A percentile compares a stretch with the other conserved stretches of the same genome.
Conservation (phyloP, 2,113 vertebrate genomes). For the Galbula dea region DNA sequence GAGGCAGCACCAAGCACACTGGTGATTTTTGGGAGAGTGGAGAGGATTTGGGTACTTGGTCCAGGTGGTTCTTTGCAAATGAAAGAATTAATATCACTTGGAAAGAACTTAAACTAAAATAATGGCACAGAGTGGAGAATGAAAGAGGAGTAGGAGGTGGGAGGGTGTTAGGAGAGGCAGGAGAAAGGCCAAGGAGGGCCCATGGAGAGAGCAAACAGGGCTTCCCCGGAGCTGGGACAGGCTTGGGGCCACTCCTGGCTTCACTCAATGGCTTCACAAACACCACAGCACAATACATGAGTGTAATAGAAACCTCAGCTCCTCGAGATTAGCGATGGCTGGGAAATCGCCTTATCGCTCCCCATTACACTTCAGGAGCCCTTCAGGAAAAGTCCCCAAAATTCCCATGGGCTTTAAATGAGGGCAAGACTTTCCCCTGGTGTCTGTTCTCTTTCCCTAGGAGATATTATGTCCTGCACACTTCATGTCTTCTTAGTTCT, state of each 20-base stretch:
- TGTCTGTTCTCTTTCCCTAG: neutral
- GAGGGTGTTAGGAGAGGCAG: neutral
- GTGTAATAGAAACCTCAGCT: constrained; percentile 16
- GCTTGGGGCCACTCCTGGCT: constrained; percentile 21
- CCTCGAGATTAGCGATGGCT: constrained; percentile 49
- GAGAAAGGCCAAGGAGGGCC: neutral
- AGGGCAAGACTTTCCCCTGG: neutral
- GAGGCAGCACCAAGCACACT: neutral
- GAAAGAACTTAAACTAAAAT: neutral
- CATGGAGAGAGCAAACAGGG: constrained; percentile 10
- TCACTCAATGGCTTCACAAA: constrained; percentile 43
- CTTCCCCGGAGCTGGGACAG: neutral
- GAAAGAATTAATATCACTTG: neutral
- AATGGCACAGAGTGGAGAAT: neutral
- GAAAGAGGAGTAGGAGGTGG: neutral
- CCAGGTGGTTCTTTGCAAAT: neutral
- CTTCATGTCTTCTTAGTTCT: neutral
- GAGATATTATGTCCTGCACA: neutral
- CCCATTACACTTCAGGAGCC: constrained; percentile 6
- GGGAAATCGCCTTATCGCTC: constrained; percentile 59
- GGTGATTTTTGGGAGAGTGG: neutral
- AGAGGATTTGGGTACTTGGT: neutral
- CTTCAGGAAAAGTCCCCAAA: constrained; percentile 45
- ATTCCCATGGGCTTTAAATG: neutral
- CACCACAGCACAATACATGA: neutral